phyloP scores from a whole-genome alignment of 2,113 vertebrate species.

The Centropus unirufus region DNA sequence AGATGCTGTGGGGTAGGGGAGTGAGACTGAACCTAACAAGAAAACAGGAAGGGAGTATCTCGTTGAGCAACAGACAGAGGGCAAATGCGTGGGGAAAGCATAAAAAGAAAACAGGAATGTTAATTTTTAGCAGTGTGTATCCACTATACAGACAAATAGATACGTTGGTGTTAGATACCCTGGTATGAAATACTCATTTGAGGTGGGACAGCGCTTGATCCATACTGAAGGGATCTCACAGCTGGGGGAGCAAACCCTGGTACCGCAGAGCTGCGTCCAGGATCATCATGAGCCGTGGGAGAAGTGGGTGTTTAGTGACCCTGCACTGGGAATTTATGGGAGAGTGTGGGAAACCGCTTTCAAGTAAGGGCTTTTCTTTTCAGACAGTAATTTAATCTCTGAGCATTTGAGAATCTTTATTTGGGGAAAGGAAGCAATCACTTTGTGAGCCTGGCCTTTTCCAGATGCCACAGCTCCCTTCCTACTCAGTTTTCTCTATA shows the following conservation, averaged over 20 bases:
- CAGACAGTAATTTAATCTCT: background rate
- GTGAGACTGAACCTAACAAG: background rate
- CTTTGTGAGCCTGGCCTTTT: background rate
- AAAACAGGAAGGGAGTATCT: background rate
- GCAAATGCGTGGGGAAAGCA: background rate
- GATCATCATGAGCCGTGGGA: background rate
- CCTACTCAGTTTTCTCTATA: background rate
- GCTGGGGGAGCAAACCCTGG: background rate
- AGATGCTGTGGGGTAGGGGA: background rate
- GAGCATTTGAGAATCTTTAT: rapidly evolving
- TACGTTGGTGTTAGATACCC: rapidly evolving
- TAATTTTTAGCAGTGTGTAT: rapidly evolving
- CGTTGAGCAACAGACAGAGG: background rate
- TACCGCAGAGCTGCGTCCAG: background rate
- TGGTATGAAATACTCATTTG: too few relatives aligned
- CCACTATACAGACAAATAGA: rapidly evolving
- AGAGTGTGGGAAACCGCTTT: background rate
- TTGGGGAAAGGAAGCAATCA: background rate
- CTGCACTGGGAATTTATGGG: rapidly evolving
- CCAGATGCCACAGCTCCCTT: background rate
- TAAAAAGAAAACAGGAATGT: background rate
- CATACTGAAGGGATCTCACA: rapidly evolving
- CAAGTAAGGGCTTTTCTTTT: background rate
- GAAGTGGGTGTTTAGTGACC: background rate
- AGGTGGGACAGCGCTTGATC: background rate